phyloP scores from a whole-genome alignment of 2,797 vertebrate genomes.

The Staurois parvus region DNA sequence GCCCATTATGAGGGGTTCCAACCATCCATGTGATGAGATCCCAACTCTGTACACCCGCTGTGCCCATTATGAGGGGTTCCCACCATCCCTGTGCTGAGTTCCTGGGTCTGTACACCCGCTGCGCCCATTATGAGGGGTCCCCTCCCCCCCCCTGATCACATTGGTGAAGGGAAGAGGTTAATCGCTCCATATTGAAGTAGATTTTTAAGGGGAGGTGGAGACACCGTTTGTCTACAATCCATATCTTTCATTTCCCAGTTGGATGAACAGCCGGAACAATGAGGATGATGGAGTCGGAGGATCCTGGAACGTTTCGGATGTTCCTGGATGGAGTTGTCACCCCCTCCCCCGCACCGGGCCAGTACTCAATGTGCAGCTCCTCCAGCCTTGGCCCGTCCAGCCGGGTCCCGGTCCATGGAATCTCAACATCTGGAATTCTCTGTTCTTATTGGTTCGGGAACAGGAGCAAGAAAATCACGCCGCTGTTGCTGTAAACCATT shows the following conservation, averaged over 20 bases:
- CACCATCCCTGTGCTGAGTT: too few relatives aligned
- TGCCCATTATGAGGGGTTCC: too few relatives aligned
- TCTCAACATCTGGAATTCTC: conserved; percentile 12
- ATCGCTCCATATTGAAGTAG: background rate
- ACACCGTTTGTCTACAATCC: background rate
- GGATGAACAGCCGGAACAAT: background rate
- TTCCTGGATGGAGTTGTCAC: background rate
- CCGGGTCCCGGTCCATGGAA: background rate
- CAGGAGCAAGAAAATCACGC: background rate
- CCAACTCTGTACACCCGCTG: too few relatives aligned
- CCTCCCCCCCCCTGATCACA: too few relatives aligned
- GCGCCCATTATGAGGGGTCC: too few relatives aligned
- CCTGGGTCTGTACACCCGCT: too few relatives aligned
- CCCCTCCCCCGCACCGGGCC: background rate
- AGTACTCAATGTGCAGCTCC: background rate
- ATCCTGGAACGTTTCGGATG: background rate
- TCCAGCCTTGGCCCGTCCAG: background rate
- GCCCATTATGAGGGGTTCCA: too few relatives aligned
- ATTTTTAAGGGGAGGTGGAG: background rate
- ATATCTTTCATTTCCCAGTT: background rate
- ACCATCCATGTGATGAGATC: too few relatives aligned
- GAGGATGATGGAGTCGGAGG: background rate
- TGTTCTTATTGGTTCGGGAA: background rate
- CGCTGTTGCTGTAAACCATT: conserved; percentile 12
- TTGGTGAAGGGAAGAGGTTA: too few relatives aligned